phyloP scores from a whole-genome alignment of 2,113 vertebrate genomes.

The Entelurus aequoreus region DNA sequence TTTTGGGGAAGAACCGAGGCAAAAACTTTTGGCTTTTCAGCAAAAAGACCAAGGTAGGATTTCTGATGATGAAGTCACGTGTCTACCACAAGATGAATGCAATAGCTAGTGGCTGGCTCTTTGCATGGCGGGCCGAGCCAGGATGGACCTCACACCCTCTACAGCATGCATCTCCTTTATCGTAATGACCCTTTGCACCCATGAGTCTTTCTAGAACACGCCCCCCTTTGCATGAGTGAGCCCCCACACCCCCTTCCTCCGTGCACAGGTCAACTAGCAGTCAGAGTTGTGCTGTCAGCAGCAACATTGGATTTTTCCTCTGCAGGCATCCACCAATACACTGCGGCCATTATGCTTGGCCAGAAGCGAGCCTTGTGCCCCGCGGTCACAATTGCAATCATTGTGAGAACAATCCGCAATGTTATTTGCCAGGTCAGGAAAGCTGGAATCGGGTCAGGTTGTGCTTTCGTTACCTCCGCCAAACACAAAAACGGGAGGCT shows the following conservation, averaged over 20 bases:
- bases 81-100: background rate
- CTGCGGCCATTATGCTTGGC: conserved; percentile 59
- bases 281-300: conserved; percentile 66
- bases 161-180: conserved; percentile 44
- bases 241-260: conserved; percentile 35
- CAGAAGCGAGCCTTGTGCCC: conserved; percentile 52
- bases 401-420: conserved; percentile 34
- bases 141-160: conserved; percentile 17
- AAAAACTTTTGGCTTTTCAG: conserved; percentile 85
- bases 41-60: conserved; percentile 85
- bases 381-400: conserved; percentile 55
- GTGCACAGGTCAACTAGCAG: conserved; percentile 56
- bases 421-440: conserved; percentile 36
- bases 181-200: conserved; percentile 4
- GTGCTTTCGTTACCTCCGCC: background rate
- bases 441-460: conserved; percentile 26
- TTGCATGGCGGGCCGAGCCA: conserved; percentile 17
- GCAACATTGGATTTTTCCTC: conserved; percentile 59
- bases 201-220: conserved; percentile 35
- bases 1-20: conserved; percentile 71
- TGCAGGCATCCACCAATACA: conserved; percentile 64
- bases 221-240: conserved; percentile 59
- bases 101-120: conserved; percentile 9
- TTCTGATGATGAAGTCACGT: too few relatives aligned
- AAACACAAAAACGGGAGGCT: background rate